Conservation (phyloP, 2,888 invertebrate genomes). For the Hyposoter didymator region DNA sequence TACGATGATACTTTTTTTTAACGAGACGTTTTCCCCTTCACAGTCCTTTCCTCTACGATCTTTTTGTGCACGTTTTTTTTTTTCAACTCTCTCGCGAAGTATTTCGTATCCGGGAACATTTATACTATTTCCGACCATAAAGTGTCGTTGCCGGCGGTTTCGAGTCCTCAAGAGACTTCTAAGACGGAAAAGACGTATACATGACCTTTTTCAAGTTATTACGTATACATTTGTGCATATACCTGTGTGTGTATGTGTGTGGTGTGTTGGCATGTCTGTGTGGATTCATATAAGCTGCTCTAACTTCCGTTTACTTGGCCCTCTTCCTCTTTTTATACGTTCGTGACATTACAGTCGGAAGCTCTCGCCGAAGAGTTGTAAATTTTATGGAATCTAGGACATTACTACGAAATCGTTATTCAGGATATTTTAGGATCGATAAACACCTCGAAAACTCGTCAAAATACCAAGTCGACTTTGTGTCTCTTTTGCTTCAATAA, state of each 20-base stretch:
- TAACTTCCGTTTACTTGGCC: constrained; percentile 30
- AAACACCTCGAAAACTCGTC: not conserved
- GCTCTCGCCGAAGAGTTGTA: constrained; percentile 5
- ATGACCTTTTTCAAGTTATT: constrained; percentile 6
- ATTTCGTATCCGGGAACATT: constrained; percentile 28
- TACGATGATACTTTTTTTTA: not conserved
- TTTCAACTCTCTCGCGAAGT: not conserved
- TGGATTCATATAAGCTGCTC: not conserved
- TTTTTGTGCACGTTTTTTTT: not conserved
- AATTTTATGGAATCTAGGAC: constrained; percentile 1
- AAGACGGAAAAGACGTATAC: not conserved
- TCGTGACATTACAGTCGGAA: constrained; percentile 44
- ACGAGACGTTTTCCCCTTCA: not conserved
- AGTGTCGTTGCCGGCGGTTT: constrained; percentile 10
- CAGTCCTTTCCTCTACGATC: not conserved
- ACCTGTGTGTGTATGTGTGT: not conserved
- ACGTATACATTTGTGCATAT: not conserved
- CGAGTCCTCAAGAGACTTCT: constrained; percentile 1
- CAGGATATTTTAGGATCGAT: not conserved
- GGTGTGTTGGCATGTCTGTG: not conserved
- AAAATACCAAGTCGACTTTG: not conserved
- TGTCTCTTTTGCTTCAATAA: not conserved
- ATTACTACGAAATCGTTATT: not conserved
- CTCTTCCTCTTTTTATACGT: constrained; percentile 38
- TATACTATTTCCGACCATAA: constrained; percentile 30